Conservation (phyloP, 2,113 vertebrate species). For the Plestiodon gilberti region DNA sequence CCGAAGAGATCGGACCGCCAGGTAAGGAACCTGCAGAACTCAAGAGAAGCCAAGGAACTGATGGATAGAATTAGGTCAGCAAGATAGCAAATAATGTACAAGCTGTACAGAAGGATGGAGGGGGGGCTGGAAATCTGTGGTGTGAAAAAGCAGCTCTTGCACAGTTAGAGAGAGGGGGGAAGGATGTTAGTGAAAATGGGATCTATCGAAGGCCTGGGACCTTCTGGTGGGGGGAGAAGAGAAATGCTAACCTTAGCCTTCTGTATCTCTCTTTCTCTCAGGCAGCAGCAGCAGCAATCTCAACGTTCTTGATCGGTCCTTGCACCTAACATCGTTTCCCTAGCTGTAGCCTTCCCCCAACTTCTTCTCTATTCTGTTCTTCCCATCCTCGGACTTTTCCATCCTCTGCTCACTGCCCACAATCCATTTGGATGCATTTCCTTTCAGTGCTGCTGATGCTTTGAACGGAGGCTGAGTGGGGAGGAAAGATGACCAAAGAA, state of each 20-base stretch:
- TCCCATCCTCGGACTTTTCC: neutral
- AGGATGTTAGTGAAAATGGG: neutral
- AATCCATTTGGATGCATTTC: neutral
- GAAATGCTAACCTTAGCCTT: neutral
- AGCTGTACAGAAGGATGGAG: conserved; percentile 3
- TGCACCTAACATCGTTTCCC: neutral
- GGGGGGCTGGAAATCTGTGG: neutral
- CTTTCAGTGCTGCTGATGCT: too few species aligned
- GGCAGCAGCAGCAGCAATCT: too few species aligned
- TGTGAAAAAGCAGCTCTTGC: accelerated
- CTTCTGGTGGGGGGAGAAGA: neutral
- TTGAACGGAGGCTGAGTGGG: too few species aligned
- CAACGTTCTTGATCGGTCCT: neutral
- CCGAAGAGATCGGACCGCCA: conserved; percentile 61
- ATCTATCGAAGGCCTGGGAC: neutral
- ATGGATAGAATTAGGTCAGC: conserved; percentile 53
- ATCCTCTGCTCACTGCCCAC: too few species aligned
- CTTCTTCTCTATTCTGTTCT: neutral
- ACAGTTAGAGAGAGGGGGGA: neutral
- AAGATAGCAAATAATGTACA: conserved; percentile 39
- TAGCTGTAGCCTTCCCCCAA: neutral
- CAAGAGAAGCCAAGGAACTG: conserved; percentile 21
- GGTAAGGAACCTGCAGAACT: conserved; percentile 46
- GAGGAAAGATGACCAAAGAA: too few species aligned
- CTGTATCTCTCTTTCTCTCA: neutral